Evolutionary conservation across 2,888 invertebrate genomes (phyloP), one percentile per base, ranked within the genome.

Genomic region (Cyclophora albipunctata): DNA sequence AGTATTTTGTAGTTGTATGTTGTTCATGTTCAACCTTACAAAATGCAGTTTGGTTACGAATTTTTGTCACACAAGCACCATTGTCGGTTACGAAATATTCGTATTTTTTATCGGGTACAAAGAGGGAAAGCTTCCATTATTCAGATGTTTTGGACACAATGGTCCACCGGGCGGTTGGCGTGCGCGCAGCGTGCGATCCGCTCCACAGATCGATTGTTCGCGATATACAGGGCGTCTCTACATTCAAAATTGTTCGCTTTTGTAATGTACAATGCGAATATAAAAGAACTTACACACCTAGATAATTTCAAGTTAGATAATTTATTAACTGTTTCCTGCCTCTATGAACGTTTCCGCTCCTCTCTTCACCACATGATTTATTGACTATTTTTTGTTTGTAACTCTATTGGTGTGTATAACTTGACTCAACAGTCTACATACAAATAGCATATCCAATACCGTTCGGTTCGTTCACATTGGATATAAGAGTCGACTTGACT

Each of bases 131-230:
- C 78, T 71, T 78, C 74, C 78, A 81, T 86, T 86, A 84, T 86
- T 82, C 79, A 67, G 75, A 75, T 74, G 77, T 83, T 76, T 75
- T 50, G 73, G 75, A 73, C 64, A 85, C 84, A 85, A 86, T 84
- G 74, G 81, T 57, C 61, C 67, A 69, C 67, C 71, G 73, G 47
- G 56, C 63, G 74, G 69, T 67, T 70, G 71, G 79, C 84, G 85
- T 78, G 73, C 78, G 81, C 87, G 79, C 87, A 86, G 85, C 86
- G 77, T 84, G 84, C 79, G 84, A 80, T 77, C 81, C 78, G 63
- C 67, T 66, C 67, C 73, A 68, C 69, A 75, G 74, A 78, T 75
- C 78, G 75, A 86, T 85, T 86, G 83, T 84, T 79, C 74, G 76
- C 75, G 73, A 83, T 79, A 78, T 75, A 69, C 70, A 65, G 67